Evolutionary conservation across 2,797 vertebrate species (phyloP).

Genomic region (Hypotaenidia okinawae): DNA sequence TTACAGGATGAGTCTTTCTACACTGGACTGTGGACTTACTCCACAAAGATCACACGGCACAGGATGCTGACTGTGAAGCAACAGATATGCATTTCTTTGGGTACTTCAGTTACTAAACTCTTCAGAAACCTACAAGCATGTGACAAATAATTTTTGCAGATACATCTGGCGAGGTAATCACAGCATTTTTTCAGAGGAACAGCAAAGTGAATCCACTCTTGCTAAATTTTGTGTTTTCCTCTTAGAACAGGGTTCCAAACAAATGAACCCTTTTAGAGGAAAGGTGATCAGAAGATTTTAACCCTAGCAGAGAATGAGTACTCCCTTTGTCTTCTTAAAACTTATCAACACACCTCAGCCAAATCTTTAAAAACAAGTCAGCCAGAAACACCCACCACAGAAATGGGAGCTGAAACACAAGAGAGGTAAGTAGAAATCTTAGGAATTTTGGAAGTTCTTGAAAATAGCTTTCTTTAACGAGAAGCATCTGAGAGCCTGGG

Average conservation of each 20-base stretch:
- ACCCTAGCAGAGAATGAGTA: background rate
- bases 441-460: background rate
- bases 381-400: background rate
- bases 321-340: background rate
- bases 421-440: background rate
- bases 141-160: background rate
- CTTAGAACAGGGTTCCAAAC: background rate
- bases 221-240: background rate
- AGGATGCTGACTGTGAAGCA: background rate
- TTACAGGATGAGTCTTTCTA: background rate
- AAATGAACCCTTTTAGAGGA: background rate
- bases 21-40: background rate
- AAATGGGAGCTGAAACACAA: background rate
- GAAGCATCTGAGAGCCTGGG: background rate
- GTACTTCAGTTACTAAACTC: rapidly evolving
- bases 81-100: rapidly evolving
- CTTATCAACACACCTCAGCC: background rate
- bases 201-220: background rate
- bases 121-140: rapidly evolving
- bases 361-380: background rate
- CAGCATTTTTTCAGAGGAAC: rapidly evolving
- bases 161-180: background rate
- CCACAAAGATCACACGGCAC: background rate
- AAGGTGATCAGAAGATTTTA: background rate
- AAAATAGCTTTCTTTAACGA: background rate